A percentile compares a stretch with the other conserved stretches of the same genome.
These are phyloP conservation scores for Montifringilla adamsi DNA, from an alignment of 2,113 vertebrate species.

Conservation along the genomic window DNA sequence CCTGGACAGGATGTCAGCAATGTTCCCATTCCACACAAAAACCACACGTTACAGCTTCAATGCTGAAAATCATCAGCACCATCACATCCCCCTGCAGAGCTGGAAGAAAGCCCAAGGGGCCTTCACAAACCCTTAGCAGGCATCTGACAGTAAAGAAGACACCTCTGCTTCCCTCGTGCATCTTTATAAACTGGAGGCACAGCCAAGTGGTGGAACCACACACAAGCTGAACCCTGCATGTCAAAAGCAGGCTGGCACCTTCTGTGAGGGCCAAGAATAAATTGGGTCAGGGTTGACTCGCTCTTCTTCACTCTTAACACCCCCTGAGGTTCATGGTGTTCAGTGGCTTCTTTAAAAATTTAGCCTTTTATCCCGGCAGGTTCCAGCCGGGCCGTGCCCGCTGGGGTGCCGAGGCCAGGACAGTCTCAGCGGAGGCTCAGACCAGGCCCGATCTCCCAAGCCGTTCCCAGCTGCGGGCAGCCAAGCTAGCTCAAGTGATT, in stretches of 20 bases:
- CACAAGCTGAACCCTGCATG: fast-evolving
- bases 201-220: not conserved
- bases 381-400: no score
- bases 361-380: no score
- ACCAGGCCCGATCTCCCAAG: no score
- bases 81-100: not conserved
- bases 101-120: not conserved
- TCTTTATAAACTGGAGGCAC: not conserved
- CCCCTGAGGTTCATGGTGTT: not conserved
- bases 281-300: not conserved
- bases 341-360: not conserved
- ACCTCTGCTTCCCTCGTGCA: not conserved
- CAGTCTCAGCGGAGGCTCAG: no score
- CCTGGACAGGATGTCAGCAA: not conserved
- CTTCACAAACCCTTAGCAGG: not conserved
- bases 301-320: not conserved
- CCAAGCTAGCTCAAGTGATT: no score
- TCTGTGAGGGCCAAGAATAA: not conserved
- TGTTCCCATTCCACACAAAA: not conserved
- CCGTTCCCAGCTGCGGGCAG: no score
- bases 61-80: not conserved
- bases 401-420: no score
- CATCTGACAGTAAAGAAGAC: not conserved
- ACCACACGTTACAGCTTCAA: fast-evolving
- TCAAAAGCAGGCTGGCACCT: not conserved